Evolutionary conservation across 2,113 vertebrate species (phyloP), one percentile per base, ranked within the genome.

Genomic region (Rhinoderma darwinii): DNA sequence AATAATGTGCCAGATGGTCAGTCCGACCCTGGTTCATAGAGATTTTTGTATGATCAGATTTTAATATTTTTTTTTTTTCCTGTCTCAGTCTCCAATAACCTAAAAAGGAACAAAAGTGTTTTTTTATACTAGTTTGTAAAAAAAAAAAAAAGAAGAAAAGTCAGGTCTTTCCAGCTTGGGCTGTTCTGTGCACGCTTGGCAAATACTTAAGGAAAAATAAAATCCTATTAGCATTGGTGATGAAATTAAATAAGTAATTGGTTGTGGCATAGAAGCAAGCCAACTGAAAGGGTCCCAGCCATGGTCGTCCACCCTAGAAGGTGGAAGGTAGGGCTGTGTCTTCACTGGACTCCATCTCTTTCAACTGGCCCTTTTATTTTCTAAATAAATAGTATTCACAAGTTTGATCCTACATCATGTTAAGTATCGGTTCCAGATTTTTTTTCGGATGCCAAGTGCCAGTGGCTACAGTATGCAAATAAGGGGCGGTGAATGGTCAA

Each of bases 211-310:
- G 82, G 82, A 83, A 83, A 50, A 70, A 32, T 72, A 73, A 50
- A 37, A 50, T 43, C 47, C 44, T 44, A 83, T 73, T 83, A 83
- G 47, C 66, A 72, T 72, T 51, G 6, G 47, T 50, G 63, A 83
- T 83, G 47, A 73, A 83, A 73, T 27, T 43, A 54, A 83, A 83
- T 70, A 27, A 72, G 43, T 47, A 37, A 72, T 83, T 83, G 66
- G 43, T 83, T 83, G 14, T 73, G 66, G 30, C 66, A 83, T 70
- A 44, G 2, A 44, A 70, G 39, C n/a, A 70, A 72, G 20, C 14
- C 0, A 20, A 70, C n/a, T 72, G 18, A n/a, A 73, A 73, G 66
- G 82, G 12, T 51, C n/a, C 66, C 12, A 50, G 54, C 82, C 35
- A 77, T 30, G 15, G 74, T 27, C 20, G 10, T 77, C 74, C 74